Conservation (phyloP, 2,888 invertebrate genomes). For the Limnephilus auricula region DNA sequence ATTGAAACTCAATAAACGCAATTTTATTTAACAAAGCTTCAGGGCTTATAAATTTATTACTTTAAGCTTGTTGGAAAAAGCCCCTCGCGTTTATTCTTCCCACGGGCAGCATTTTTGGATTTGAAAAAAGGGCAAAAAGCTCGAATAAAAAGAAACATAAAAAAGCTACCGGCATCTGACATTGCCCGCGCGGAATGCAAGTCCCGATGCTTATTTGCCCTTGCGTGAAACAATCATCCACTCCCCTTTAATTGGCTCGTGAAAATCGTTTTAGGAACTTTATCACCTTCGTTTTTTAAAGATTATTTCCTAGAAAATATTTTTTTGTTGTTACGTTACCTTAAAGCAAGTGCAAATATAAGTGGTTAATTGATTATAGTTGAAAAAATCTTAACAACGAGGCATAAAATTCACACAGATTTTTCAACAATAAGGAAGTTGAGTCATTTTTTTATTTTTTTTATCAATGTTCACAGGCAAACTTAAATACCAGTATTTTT, state of each 20-base stretch:
- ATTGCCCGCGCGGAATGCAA: slow-evolving; percentile 11
- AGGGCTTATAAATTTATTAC: background rate
- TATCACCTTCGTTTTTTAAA: background rate
- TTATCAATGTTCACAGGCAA: no score
- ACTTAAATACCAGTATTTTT: no score
- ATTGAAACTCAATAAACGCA: no score
- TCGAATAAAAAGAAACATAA: background rate
- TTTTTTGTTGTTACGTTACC: background rate
- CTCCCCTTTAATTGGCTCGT: background rate
- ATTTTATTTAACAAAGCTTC: no score
- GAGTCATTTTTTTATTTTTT: no score
- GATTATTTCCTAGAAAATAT: background rate
- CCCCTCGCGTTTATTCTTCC: background rate
- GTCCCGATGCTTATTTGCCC: background rate
- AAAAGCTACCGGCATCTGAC: background rate
- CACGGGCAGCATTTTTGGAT: slow-evolving; percentile 28
- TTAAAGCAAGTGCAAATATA: no score
- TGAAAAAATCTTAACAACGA: background rate
- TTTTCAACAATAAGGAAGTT: no score
- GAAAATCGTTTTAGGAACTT: background rate
- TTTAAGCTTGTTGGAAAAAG: background rate
- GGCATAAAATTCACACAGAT: no score
- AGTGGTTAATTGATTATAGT: background rate
- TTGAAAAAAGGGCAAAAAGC: slow-evolving; percentile 4
- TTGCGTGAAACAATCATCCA: background rate